These are phyloP conservation scores for Agrotis segetum DNA, from an alignment of 2,888 invertebrate genomes.

Conservation along the genomic window DNA sequence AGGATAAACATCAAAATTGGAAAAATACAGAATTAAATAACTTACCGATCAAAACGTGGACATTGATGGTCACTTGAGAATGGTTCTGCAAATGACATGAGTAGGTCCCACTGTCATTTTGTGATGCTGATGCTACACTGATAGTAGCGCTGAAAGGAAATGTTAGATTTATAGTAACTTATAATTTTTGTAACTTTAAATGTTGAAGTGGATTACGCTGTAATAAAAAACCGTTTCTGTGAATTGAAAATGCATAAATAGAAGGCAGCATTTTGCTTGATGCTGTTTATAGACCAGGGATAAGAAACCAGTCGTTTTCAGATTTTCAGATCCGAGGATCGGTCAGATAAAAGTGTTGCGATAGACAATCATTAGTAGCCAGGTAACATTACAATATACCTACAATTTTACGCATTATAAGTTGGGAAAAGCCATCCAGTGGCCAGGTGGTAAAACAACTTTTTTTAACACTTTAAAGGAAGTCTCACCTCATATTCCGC, in stretches of 20 bases:
- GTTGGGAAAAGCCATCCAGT: no score
- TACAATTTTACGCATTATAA: no score
- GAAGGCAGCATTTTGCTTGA: no score
- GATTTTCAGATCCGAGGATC: no score
- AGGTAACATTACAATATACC: no score
- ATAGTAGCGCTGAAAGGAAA: constrained; percentile 83
- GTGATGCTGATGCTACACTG: constrained; percentile 90
- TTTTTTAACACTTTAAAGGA: not conserved
- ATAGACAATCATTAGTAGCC: not conserved
- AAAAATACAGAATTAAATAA: constrained; percentile 22
- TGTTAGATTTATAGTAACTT: not conserved
- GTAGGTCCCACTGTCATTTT: constrained; percentile 93
- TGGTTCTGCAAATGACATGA: constrained; percentile 92
- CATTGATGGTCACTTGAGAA: constrained; percentile 92
- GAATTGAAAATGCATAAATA: no score
- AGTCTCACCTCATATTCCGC: constrained; percentile 85
- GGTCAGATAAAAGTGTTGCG: not conserved
- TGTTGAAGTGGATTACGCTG: no score
- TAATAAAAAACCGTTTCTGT: no score
- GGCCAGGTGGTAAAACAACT: not conserved
- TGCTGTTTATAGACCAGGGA: no score
- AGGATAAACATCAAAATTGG: no score
- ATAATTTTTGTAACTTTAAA: not conserved
- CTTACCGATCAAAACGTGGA: constrained; percentile 93
- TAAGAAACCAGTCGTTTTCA: not conserved